Percentiles rank a stretch among this genome's conserved stretches.
Conservation (phyloP, 2,113 vertebrate genomes). For the Rhineura floridana region DNA sequence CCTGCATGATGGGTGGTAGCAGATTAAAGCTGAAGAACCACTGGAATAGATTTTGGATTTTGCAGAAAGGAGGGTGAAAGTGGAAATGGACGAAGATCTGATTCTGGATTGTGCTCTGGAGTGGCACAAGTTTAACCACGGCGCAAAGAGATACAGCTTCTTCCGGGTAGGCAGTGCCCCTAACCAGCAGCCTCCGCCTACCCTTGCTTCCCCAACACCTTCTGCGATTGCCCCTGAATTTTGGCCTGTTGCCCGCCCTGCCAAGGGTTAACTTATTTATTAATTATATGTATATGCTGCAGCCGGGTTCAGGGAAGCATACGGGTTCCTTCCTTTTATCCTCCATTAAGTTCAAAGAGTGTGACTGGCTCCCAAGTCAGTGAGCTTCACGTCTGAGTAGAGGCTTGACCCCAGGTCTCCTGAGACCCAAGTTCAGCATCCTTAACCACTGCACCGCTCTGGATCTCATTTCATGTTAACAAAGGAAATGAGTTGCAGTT, state of each 20-base stretch:
- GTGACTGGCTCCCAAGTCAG: no score
- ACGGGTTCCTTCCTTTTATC: no score
- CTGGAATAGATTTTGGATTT: not conserved
- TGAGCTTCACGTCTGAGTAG: not conserved
- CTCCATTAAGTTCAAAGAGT: no score
- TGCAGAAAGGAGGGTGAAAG: conserved; percentile 18
- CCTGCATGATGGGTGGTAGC: no score
- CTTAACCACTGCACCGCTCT: not conserved
- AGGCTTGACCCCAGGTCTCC: not conserved
- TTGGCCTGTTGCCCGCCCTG: not conserved
- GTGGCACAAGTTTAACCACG: conserved; percentile 16
- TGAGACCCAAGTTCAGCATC: not conserved
- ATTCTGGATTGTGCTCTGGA: conserved; percentile 35
- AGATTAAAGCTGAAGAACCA: not conserved
- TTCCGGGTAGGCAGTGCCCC: not conserved
- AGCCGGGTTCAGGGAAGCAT: not conserved
- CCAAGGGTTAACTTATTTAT: not conserved
- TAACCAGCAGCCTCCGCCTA: not conserved
- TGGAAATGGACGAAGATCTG: conserved; percentile 30
- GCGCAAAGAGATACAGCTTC: not conserved
- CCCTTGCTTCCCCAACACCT: not conserved
- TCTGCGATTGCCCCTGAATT: not conserved
- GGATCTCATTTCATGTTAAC: not conserved
- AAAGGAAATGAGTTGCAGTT: not conserved
- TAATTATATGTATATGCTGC: not conserved